Conservation (phyloP, 64 coral and sea anemone genomes). For the Montipora cactus region DNA sequence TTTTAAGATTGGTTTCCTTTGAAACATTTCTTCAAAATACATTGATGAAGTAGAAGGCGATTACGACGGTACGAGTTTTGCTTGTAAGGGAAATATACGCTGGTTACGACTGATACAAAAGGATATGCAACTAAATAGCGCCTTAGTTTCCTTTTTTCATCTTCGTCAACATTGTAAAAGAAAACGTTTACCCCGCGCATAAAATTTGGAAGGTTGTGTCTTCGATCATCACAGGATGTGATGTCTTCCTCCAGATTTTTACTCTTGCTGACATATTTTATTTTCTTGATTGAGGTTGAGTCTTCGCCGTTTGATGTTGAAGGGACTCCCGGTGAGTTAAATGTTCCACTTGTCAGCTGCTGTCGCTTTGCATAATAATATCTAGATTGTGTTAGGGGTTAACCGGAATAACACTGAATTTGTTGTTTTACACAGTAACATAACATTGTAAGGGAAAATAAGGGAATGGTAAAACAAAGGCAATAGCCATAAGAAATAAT, state of each 20-base stretch:
- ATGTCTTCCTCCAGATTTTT: not conserved
- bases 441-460: no score
- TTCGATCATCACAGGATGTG: not conserved
- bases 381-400: slow-evolving; percentile 44
- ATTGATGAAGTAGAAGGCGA: no score
- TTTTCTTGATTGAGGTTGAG: not conserved
- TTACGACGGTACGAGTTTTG: no score
- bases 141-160: slow-evolving; percentile 58
- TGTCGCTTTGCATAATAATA: slow-evolving; percentile 48
- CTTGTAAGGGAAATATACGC: not conserved
- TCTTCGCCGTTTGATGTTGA: slow-evolving; percentile 7
- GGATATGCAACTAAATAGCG: slow-evolving; percentile 95
- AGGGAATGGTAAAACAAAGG: no score
- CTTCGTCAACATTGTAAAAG: slow-evolving; percentile 63
- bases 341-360: not conserved
- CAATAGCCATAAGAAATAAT: no score
- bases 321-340: not conserved
- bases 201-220: slow-evolving; percentile 64
- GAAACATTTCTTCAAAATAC: no score
- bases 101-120: not conserved
- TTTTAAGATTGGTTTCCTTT: no score
- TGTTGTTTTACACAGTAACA: no score
- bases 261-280: not conserved
- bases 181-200: slow-evolving; percentile 75
- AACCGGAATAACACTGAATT: no score